These are phyloP conservation scores for Gambusia yucatana DNA, from an alignment of 2,797 vertebrate species.

Conservation along the genomic window DNA sequence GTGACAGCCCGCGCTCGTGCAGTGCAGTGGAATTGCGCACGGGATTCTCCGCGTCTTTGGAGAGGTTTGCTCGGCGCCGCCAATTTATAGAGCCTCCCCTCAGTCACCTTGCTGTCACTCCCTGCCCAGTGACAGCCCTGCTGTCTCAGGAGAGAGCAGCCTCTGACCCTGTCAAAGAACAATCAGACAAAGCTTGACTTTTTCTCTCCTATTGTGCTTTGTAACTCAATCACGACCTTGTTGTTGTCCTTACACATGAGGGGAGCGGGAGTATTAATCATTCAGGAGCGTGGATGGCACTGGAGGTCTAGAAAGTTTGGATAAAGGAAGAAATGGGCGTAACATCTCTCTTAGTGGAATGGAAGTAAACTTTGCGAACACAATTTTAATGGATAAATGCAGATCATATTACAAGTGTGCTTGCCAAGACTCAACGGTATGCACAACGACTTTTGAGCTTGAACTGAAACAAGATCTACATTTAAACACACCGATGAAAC, in stretches of 20 bases:
- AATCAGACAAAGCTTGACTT: slow-evolving; percentile 71
- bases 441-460: not conserved
- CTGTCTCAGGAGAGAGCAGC: slow-evolving; percentile 58
- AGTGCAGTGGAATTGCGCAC: slow-evolving; percentile 35
- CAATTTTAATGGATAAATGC: not conserved
- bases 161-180: slow-evolving; percentile 71
- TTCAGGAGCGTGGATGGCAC: slow-evolving; percentile 49
- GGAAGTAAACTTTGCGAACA: not conserved
- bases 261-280: slow-evolving; percentile 59
- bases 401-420: not conserved
- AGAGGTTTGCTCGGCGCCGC: slow-evolving; percentile 34
- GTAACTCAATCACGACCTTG: slow-evolving; percentile 76
- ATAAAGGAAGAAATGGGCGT: not conserved
- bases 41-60: slow-evolving; percentile 35
- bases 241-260: slow-evolving; percentile 59
- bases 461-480: not conserved
- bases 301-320: slow-evolving; percentile 12
- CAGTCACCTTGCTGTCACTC: slow-evolving; percentile 69
- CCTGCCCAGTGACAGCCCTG: slow-evolving; percentile 63
- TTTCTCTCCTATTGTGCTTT: slow-evolving; percentile 68
- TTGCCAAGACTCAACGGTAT: not conserved
- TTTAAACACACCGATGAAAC: not conserved
- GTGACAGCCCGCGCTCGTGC: slow-evolving; percentile 23
- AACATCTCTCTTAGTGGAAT: not conserved
- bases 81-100: slow-evolving; percentile 59